phyloP scores from a whole-genome alignment of 2,888 invertebrate genomes.

The Caenorhabditis sinica region DNA sequence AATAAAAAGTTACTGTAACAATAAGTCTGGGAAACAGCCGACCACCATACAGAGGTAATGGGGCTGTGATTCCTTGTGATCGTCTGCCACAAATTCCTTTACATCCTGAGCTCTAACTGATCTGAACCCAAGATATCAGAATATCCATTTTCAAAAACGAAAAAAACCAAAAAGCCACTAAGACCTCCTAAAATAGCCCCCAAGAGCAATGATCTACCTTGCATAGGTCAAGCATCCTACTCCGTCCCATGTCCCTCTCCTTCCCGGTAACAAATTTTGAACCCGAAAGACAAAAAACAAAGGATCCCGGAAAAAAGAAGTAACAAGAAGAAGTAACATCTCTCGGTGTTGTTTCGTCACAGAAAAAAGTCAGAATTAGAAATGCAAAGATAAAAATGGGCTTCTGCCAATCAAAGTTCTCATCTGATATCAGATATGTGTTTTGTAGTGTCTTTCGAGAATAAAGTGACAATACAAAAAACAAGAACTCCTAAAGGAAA shows the following conservation, averaged over 20 bases:
- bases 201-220: not conserved
- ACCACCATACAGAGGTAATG: too few species aligned
- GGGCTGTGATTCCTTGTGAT: too few species aligned
- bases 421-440: slow-evolving; percentile 28
- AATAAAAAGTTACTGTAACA: too few species aligned
- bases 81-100: too few species aligned
- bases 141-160: too few species aligned
- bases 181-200: not conserved
- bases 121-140: too few species aligned
- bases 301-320: slow-evolving; percentile 2
- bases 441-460: slow-evolving; percentile 22
- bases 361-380: slow-evolving; percentile 25
- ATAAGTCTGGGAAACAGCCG: too few species aligned
- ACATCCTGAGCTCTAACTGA: too few species aligned
- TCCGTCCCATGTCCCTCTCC: not conserved
- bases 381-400: slow-evolving; percentile 22
- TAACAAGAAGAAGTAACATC: too few species aligned
- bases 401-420: slow-evolving; percentile 44
- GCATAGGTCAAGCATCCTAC: slow-evolving; percentile 12
- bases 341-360: slow-evolving; percentile 1
- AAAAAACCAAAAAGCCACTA: not conserved
- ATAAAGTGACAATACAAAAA: slow-evolving; percentile 4
- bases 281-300: not conserved
- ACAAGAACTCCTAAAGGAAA: not conserved
- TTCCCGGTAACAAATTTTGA: not conserved